Evolutionary conservation across 2,888 invertebrate genomes (phyloP), one percentile per base, ranked within the genome.

Genomic region (Hypena proboscidalis): DNA sequence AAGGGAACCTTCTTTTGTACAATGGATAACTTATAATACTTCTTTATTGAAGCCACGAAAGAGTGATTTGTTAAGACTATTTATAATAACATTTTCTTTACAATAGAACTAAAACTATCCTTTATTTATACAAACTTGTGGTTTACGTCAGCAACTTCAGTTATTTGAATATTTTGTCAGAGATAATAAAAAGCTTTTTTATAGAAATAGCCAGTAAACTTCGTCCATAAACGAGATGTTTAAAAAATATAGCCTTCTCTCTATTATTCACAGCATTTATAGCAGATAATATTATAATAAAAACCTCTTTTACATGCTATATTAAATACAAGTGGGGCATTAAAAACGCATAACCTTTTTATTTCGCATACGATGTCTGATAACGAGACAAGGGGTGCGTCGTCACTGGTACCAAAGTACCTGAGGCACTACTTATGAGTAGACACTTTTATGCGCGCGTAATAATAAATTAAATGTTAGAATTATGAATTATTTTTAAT

Each of bases 331-430:
- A 21, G 15, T 21, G 15, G 2, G 1, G n/a, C 17, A 27, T 53
- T 25, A 45, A 53, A 52, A 33, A 39, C 6, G 33, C 20, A 31
- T 35, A 29, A 48, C 37, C 20, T 9, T 29, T 34, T 45, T 42
- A 48, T 34, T 44, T 2, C 2, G 20, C 26, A 46, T 2, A 34
- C 39, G 44, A 21, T 27, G 43, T 19, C 35, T 39, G 19, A 44
- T 55, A 51, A 59, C 39, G 56, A 50, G 33, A 26, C 36, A 11
- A 8, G 5, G 32, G 51, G 55, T 37, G 20, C 13, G 44, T 44
- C 32, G 19, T 8, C 14, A 33, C n/a, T 27, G 8, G 10, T 26
- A 27, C 8, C 35, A 7, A 26, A 19, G 15, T n/a, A 17, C 25
- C 27, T 20, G 19, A 1, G 27, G 19, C 20, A 20, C 35, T 27